Base-by-base conservation (phyloP, 2,888 invertebrate species). In the Perithous albicinctus region DNA sequence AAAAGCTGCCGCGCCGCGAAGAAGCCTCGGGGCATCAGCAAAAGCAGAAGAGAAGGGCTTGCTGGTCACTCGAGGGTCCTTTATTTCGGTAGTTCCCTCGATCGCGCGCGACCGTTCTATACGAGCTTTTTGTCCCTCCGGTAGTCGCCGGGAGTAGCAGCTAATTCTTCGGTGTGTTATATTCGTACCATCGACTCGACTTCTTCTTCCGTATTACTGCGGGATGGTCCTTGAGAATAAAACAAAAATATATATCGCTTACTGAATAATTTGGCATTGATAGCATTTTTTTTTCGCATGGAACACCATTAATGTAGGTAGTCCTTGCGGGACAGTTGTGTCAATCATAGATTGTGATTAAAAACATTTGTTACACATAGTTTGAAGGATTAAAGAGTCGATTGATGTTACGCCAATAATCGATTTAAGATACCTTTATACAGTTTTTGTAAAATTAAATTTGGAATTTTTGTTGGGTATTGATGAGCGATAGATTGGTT, bases 131-230 rank as follows among this genome's bases (percentile, higher is more conserved):
- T 82, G 78, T 82, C 78, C 78, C 74, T 51, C 23, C 69, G 69
- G 77, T 73, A 81, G 77, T 81, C 64, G 46, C 54, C 69, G 32
- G 51, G 41, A 78, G 78, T 74, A 78, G 56, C 74, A 75, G 82
- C 78, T 82, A 82, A 82, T 82, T 82, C 78, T 64, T 70, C 78
- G 74, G 51, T 78, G 81, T 78, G 82, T 82, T 82, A 78, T 78
- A 61, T 54, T 67, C 56, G 20, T 41, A 51, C 64, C 18, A 23
- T 29, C 10, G 6, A 4, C 18, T 69, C 20, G 29, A 18, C 70
- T 43, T 51, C 32, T 29, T 51, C 43, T 12, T 54, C 63, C 48
- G 32, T 67, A 26, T 26, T 64, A 35, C 38, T 4, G 38, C 46
- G 67, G 35, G 67, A 78, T 46, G 59, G 26, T 54, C 41, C 72